Evolutionary conservation across 2,888 invertebrate genomes (phyloP).

Genomic region (Pseudococcus longispinus): DNA sequence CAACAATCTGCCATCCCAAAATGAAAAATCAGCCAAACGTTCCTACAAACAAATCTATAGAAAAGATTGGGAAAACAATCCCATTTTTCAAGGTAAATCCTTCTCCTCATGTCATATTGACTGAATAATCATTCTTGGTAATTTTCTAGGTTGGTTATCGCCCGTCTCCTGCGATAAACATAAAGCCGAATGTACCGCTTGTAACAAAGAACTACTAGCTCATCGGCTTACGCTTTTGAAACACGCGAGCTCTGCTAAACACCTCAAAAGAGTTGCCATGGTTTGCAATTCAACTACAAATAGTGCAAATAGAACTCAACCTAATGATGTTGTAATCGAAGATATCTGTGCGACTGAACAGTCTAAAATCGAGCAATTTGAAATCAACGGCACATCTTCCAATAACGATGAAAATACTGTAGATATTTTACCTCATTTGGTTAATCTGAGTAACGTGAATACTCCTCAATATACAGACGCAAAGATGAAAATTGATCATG

Average conservation of each 20-base stretch:
- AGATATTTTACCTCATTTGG: not conserved
- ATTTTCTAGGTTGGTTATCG: slow-evolving; percentile 18
- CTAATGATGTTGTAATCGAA: not conserved
- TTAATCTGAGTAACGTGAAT: not conserved
- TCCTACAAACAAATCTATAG: slow-evolving; percentile 31
- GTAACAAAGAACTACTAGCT: slow-evolving; percentile 28
- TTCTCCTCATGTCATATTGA: not conserved
- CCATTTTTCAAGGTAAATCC: slow-evolving; percentile 4
- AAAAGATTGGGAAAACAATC: slow-evolving; percentile 49
- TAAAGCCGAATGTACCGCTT: slow-evolving; percentile 43
- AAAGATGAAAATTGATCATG: not conserved
- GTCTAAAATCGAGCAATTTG: not conserved
- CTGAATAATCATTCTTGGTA: not conserved
- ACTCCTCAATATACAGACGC: not conserved
- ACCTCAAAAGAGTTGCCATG: not conserved
- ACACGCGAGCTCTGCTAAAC: slow-evolving; percentile 46
- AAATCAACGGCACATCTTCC: not conserved
- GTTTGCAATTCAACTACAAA: not conserved
- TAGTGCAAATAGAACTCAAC: not conserved
- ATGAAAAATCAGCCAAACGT: not conserved
- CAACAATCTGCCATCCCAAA: not conserved
- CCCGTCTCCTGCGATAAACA: slow-evolving; percentile 34
- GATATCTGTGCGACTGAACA: not conserved
- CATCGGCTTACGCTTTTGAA: slow-evolving; percentile 40
- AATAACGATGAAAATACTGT: not conserved